Conservation (phyloP, 2,888 invertebrate genomes). For the Amiota mariae region DNA sequence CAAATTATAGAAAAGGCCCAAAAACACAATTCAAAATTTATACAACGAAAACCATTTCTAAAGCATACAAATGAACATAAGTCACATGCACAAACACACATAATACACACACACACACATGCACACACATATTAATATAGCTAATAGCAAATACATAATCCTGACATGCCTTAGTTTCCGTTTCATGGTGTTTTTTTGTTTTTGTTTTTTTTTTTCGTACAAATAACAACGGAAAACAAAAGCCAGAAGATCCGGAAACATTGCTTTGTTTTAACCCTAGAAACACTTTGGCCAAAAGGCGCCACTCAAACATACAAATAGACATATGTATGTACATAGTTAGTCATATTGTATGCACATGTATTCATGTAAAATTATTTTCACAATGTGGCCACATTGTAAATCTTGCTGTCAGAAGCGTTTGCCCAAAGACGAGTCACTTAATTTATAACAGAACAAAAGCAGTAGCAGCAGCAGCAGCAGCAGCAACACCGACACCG, state of each 20-base stretch:
- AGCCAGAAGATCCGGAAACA: neutral
- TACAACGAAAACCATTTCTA: conserved; percentile 52
- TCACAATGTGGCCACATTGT: conserved; percentile 55
- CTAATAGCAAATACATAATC: too few species aligned
- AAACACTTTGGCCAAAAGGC: conserved; percentile 44
- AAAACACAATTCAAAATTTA: conserved; percentile 30
- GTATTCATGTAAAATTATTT: conserved; percentile 24
- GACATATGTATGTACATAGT: conserved; percentile 1
- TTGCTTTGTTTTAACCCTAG: conserved; percentile 54
- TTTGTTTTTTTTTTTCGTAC: neutral
- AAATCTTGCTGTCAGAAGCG: conserved; percentile 63
- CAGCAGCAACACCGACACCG: too few species aligned
- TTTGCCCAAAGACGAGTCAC: conserved; percentile 50
- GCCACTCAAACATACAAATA: conserved; percentile 56
- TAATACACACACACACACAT: conserved; percentile 27
- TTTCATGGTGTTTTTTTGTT: too few species aligned
- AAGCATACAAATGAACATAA: neutral
- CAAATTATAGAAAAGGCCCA: conserved; percentile 65
- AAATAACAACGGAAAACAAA: neutral
- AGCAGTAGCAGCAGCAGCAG: too few species aligned
- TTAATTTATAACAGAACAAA: conserved; percentile 50
- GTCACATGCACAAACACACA: conserved; percentile 6
- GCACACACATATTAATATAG: conserved; percentile 24
- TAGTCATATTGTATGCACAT: neutral
- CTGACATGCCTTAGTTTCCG: too few species aligned